Evolutionary conservation across 2,113 vertebrate species (phyloP), one percentile per base, ranked within the genome.

Genomic region (Microtus pennsylvanicus): DNA sequence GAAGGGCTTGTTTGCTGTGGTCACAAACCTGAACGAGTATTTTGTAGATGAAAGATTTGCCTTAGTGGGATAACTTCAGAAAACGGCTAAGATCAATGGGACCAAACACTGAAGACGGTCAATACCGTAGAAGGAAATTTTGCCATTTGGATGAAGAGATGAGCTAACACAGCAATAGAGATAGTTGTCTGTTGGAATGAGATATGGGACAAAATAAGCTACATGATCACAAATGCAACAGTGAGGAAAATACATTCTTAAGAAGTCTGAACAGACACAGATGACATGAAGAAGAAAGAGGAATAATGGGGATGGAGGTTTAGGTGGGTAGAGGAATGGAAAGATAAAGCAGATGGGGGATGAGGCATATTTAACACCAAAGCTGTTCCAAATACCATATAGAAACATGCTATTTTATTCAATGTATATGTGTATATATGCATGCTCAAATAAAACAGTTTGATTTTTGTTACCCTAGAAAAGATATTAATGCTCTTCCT

Each of bases 41-140:
- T 94, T 87, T 96, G 38, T 70, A 81, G 97, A 95, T 55, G 70
- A 93, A 90, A 97, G 58, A 45, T 90, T 83, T 70, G 35, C 75
- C 63, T 78, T 87, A 61, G 47, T 1, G 12, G 13, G 61, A 0
- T 74, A 78, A 72, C 50, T 90, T 72, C 77, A 75, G 89, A 96
- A 92, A 12, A n/a, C 42, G 92, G 16, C 65, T 63, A 88, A 94
- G 80, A 97, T 92, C 33, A 26, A 0, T 50, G 38, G 87, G 93
- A 88, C 47, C 88, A 89, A 96, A 94, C 10, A 77, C 50, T 16
- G 6, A 91, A 22, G 11, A 38, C 17, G 61, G 17, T 87, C 50
- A 33, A 85, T 93, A 72, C 2, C 30, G 61, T 5, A 75, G 55
- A 67, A 94, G 47, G n/a, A 77, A 91, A n/a, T 65, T 33, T 92